phyloP scores from a whole-genome alignment of 2,797 vertebrate genomes.

The Gambusia yucatana region DNA sequence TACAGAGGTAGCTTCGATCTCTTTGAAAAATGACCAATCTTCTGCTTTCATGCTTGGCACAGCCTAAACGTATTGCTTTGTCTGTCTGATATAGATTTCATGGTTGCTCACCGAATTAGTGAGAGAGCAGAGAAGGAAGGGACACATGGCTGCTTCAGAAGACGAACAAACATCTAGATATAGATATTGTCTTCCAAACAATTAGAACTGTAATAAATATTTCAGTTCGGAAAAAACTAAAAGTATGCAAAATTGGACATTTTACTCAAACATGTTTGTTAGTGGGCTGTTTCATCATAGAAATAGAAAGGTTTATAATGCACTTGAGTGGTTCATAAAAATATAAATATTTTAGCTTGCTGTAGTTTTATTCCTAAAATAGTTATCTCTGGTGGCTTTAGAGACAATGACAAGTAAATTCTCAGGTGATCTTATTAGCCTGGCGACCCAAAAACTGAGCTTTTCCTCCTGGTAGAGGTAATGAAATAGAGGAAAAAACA shows the following conservation, averaged over 20 bases:
- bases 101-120: constrained; percentile 14
- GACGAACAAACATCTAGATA: neutral
- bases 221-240: neutral
- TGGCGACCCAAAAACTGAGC: neutral
- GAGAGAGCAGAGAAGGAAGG: constrained; percentile 4
- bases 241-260: neutral
- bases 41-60: neutral
- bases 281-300: neutral
- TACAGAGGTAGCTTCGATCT: neutral
- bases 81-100: neutral
- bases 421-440: neutral
- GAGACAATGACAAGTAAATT: neutral
- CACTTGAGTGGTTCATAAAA: neutral
- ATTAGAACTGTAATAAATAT: neutral
- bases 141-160: constrained; percentile 5
- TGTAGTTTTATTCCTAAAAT: neutral
- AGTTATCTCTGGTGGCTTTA: neutral
- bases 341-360: neutral
- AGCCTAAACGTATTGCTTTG: constrained; percentile 12
- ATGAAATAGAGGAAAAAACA: neutral
- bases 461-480: neutral
- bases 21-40: constrained; percentile 5
- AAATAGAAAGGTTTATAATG: neutral
- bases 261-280: neutral
- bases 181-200: neutral